A percentile compares a stretch with the other conserved stretches of the same genome.
These are phyloP conservation scores for Crotalus horridus DNA, from an alignment of 2,113 vertebrate species.

Conservation along the genomic window DNA sequence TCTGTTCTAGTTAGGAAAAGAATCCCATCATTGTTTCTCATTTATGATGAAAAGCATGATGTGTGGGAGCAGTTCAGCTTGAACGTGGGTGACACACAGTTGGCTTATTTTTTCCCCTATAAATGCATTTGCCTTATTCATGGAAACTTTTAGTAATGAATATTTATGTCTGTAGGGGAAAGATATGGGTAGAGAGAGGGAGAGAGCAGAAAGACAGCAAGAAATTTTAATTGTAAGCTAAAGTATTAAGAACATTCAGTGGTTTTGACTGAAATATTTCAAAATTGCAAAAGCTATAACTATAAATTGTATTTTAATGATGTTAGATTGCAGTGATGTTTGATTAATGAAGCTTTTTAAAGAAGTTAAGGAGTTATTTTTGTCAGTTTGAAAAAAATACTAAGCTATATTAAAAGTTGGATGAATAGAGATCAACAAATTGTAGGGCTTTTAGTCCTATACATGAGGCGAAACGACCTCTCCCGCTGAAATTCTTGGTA, in stretches of 20 bases:
- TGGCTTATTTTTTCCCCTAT: slow-evolving; percentile 33
- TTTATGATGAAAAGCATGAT: slow-evolving; percentile 36
- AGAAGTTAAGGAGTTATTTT: neutral
- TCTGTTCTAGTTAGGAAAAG: neutral
- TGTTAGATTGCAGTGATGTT: neutral
- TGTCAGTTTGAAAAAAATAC: neutral
- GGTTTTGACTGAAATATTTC: slow-evolving; percentile 36
- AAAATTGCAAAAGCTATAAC: slow-evolving; percentile 24
- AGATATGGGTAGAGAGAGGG: neutral
- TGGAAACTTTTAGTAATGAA: slow-evolving; percentile 25
- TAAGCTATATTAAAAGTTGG: neutral
- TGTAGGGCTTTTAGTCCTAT: neutral
- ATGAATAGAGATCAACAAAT: neutral
- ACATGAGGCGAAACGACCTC: neutral
- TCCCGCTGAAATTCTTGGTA: neutral
- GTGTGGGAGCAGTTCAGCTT: slow-evolving; percentile 38
- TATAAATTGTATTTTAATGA: slow-evolving; percentile 20
- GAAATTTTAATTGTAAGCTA: slow-evolving; percentile 33
- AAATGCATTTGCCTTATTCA: slow-evolving; percentile 41
- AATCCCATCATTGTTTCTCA: slow-evolving; percentile 37
- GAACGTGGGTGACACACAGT: slow-evolving; percentile 5
- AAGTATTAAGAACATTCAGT: slow-evolving; percentile 32
- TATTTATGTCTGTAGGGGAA: neutral
- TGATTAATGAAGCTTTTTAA: neutral
- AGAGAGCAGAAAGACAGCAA: neutral